A percentile compares a stretch with the other conserved stretches of the same genome.
Evolutionary conservation across 2,113 vertebrate genomes (phyloP).

Genomic region (Nannobrachium achirus): DNA sequence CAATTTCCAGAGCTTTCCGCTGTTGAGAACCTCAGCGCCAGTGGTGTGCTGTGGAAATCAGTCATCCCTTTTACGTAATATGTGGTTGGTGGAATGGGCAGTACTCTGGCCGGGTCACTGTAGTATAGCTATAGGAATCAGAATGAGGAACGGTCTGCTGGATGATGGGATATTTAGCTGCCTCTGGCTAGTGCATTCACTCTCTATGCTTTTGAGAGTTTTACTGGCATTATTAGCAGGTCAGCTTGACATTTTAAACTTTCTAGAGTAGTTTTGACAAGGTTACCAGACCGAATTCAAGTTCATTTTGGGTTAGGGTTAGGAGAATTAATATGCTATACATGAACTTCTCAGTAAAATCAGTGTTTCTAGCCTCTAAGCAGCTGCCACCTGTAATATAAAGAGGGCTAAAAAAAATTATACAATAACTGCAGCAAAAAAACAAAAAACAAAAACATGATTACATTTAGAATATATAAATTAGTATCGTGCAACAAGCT

Average conservation of each 20-base stretch:
- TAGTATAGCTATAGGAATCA: background rate
- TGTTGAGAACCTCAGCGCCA: background rate
- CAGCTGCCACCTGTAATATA: no score
- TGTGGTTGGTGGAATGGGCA: background rate
- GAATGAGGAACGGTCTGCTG: background rate
- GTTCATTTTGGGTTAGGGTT: background rate
- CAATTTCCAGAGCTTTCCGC: slow-evolving; percentile 2
- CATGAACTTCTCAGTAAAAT: no score
- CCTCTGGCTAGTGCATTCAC: background rate
- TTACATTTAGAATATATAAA: no score
- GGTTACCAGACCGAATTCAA: slow-evolving; percentile 22
- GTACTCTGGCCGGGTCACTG: slow-evolving; percentile 5
- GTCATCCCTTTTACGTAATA: slow-evolving; percentile 39
- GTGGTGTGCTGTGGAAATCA: slow-evolving; percentile 4
- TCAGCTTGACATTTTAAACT: slow-evolving; percentile 37
- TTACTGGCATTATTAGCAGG: background rate
- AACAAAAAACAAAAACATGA: no score
- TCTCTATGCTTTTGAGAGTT: background rate
- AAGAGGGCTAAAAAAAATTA: no score
- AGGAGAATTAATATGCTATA: no score
- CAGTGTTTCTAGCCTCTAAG: no score
- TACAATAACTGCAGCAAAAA: no score
- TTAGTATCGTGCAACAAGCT: no score
- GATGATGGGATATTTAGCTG: slow-evolving; percentile 19
- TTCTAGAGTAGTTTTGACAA: background rate